phyloP scores from a whole-genome alignment of 1,140 invertebrate genomes.

The Psilanteris sp. region DNA sequence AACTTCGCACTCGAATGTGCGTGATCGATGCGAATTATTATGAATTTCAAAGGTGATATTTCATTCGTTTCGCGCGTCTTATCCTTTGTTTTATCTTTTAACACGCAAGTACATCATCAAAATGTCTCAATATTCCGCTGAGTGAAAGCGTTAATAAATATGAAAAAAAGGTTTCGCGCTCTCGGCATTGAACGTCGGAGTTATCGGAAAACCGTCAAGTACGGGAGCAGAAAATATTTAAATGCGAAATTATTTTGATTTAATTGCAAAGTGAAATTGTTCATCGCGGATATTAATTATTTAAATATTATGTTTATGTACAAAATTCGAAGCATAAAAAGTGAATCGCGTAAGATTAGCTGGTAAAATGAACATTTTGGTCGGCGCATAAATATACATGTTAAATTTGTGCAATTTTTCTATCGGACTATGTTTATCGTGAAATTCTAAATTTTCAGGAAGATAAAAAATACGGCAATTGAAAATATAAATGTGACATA shows the following conservation, averaged over 20 bases:
- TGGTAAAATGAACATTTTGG: too few species aligned
- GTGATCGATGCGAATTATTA: conserved; percentile 30
- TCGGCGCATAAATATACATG: too few species aligned
- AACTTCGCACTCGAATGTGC: not conserved
- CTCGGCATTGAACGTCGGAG: conserved; percentile 5
- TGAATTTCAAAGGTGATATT: conserved; percentile 23
- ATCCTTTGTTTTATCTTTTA: conserved; percentile 4
- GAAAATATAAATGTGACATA: too few species aligned
- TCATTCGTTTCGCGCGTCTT: conserved; percentile 12
- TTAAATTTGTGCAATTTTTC: too few species aligned
- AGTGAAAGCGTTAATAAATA: not conserved
- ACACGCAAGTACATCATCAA: not conserved
- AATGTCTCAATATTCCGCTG: not conserved
- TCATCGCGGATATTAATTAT: too few species aligned
- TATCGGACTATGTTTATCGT: too few species aligned
- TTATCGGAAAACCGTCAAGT: conserved; percentile 10
- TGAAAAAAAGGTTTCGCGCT: not conserved
- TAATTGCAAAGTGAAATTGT: too few species aligned
- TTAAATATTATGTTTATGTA: too few species aligned
- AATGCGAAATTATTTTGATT: conserved; percentile 7
- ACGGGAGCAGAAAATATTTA: not conserved
- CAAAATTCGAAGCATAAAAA: too few species aligned
- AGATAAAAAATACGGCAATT: too few species aligned
- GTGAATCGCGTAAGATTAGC: too few species aligned
- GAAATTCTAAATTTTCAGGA: too few species aligned